Evolutionary conservation across 37 sponge, comb jelly and placozoan genomes (phyloP), one percentile per base, ranked within the genome.

Genomic region (Dysidea cf. avara): DNA sequence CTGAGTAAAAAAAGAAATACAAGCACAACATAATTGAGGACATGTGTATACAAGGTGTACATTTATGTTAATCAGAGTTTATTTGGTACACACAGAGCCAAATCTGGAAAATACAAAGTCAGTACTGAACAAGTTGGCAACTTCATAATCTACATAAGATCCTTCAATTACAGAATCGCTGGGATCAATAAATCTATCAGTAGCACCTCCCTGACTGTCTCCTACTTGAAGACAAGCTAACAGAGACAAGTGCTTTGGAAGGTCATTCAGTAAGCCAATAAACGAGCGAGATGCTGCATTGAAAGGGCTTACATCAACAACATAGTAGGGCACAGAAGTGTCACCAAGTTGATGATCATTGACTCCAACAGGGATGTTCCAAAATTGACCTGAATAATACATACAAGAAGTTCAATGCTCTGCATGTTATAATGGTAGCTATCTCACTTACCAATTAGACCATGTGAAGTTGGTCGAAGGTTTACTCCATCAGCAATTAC

Each of bases 361-460:
- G 18, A 82, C 38, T 25, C 67, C 17, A 26, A 82, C 66, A 2
- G 82, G 82, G 20, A 82, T 58, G 56, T 82, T 82, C 82, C 82
- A 82, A 33, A 82, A 82, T 29, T 82, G 82, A 67, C 82, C 82
- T 82, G 68, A 50, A 28, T n/a, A n/a, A n/a, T n/a, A n/a, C n/a
- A n/a, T n/a, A n/a, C n/a, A n/a, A n/a, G n/a, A n/a, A n/a, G n/a
- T n/a, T n/a, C n/a, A n/a, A n/a, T n/a, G n/a, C n/a, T n/a, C n/a
- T n/a, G n/a, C n/a, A n/a, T n/a, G n/a, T n/a, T n/a, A n/a, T n/a
- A n/a, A n/a, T n/a, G n/a, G n/a, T n/a, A n/a, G n/a, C n/a, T n/a
- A n/a, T n/a, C n/a, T n/a, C n/a, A 69, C 77, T 71, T 39, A 89
- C 89, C 89, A 74, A 89, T 65, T 14, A 89, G 67, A 35, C 89